Base-by-base conservation (phyloP, 2,797 vertebrate species). In the Bovichtus variegatus region DNA sequence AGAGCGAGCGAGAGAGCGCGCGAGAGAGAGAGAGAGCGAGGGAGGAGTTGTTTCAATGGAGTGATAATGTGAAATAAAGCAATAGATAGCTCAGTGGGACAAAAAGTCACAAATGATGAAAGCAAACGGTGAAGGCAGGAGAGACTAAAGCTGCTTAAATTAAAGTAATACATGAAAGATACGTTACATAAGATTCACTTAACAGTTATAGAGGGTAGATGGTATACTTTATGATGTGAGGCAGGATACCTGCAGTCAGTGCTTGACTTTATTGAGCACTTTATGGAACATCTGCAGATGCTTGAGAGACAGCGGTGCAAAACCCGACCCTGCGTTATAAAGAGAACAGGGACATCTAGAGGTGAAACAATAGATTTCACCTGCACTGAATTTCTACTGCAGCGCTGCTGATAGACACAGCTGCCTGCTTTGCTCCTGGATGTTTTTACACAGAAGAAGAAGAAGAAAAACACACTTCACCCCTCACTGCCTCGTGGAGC, bases 311-410 rank as follows among this genome's bases (percentile, higher is more conserved):
- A 75, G 62, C 43, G 51, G 43, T 23, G 55, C 51, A 43, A 25
- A 65, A 18, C n/a, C 58, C 41, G 43, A 21, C 19, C 10, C 36
- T 25, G 27, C 15, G 47, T 41, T 7, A 51, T 29, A n/a, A 66
- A 8, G 49, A 71, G 43, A 70, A 87, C 70, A 83, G 83, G 13
- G 88, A 85, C 92, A 90, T 83, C 92, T 90, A 89, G 69, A 71
- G 91, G 80, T 0, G 1, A 0, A 27, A 58, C 6, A 1, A 2
- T 0, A 25, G 27, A 62, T 3, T 3, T 49, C 36, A 38, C 40
- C 38, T 2, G 49, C 11, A 5, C 9, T 47, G 43, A 34, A 38
- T 27, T 27, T 57, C 27, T 13, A 19, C 40, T 44, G 76, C 66
- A 75, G 61, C 46, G 0, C 23, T 8, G 27, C 18, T 3, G 19